phyloP scores from a whole-genome alignment of 2,797 vertebrate genomes.

The Molossus alvarezi region DNA sequence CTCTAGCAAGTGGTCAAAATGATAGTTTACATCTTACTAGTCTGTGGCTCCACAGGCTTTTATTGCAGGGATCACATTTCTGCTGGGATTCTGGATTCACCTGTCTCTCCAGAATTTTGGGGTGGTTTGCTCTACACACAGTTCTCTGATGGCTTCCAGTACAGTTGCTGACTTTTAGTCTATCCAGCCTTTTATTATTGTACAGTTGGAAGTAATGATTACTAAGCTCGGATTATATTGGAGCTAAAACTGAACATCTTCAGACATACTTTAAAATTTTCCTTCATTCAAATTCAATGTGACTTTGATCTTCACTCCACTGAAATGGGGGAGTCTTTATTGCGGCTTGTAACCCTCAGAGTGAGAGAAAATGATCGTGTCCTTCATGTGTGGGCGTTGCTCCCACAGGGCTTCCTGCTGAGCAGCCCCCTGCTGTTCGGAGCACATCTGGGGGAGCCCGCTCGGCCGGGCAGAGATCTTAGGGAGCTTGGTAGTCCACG shows the following conservation, averaged over 20 bases:
- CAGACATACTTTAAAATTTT: neutral
- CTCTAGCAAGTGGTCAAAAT: neutral
- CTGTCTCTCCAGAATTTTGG: neutral
- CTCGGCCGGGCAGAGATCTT: neutral
- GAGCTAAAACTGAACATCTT: neutral
- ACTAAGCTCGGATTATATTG: neutral
- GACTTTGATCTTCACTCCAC: neutral
- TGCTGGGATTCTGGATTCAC: neutral
- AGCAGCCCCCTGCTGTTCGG: neutral
- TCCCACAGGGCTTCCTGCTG: neutral
- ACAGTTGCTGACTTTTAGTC: neutral
- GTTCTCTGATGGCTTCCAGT: neutral
- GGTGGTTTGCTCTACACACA: neutral
- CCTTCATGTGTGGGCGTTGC: neutral
- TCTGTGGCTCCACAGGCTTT: neutral
- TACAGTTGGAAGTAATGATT: neutral
- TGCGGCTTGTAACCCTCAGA: too few species aligned
- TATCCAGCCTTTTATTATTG: neutral
- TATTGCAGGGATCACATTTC: neutral
- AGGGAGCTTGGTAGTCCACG: neutral
- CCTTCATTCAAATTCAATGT: neutral
- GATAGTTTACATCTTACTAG: neutral
- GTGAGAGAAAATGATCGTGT: neutral
- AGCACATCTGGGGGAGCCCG: too few species aligned
- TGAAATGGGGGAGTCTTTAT: neutral